Evolutionary conservation across 2,888 invertebrate species (phyloP), one percentile per base, ranked within the genome.

Genomic region (Cheilosia grossa): DNA sequence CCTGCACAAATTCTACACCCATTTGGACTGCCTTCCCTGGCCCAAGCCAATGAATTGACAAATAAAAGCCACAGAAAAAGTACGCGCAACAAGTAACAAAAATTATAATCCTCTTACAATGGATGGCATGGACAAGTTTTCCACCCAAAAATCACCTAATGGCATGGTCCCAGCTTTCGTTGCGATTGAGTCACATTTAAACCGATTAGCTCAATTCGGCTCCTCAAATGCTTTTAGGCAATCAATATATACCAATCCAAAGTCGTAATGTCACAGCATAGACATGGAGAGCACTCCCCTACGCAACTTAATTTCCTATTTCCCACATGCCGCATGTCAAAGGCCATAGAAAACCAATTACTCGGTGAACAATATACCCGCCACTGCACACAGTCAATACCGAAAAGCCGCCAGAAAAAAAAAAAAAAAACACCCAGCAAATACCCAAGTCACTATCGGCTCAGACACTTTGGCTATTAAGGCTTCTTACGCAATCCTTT

Each of bases 281-380:
- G 9, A 13, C 37, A 4, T 13, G 19, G 42, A 42, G 17, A 73
- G 61, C 19, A 10, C 30, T 4, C 47, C 47, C 70, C 15, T n/a
- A 79, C 70, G 70, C 78, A 72, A 63, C 56, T 70, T 72, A 79
- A 72, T 64, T 79, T 58, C 64, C 70, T 58, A 58, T 59, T 47
- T 56, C 4, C 58, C 33, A 58, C 51, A 4, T 42, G 64, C 54
- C 37, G 37, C 78, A 64, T 79, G 70, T 79, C 70, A 79, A 72
- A 79, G 78, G 78, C 78, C 58, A 79, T 70, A 51, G 64, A 70
- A 79, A 79, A 72, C 70, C 78, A 79, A 79, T 79, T 79, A 79
- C 58, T 51, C 58, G 58, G 56, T 30, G 77, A 77, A 61, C 56
- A 72, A 79, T 70, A 78, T 61, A 72, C 63, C 69, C 30, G 27